Conservation (phyloP, 2,888 invertebrate species). For the Aethes cnicana region DNA sequence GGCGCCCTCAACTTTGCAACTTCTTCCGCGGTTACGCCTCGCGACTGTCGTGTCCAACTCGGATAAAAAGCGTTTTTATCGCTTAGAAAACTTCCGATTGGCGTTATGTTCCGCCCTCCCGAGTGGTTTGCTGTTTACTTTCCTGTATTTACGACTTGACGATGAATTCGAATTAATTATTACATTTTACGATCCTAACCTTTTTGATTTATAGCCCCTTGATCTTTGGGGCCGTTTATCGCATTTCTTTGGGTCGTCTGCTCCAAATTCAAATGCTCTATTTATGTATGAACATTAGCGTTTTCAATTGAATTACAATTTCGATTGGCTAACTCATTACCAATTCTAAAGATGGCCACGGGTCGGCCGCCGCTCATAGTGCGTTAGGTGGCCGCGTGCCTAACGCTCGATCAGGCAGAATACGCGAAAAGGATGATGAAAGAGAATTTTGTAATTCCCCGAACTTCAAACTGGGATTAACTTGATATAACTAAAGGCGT, state of each 20-base stretch:
- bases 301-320: constrained; percentile 27
- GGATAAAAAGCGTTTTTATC: constrained; percentile 24
- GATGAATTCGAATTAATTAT: constrained; percentile 23
- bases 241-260: no score
- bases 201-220: no score
- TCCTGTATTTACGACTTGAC: constrained; percentile 25
- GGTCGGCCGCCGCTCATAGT: constrained; percentile 5
- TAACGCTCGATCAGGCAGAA: no score
- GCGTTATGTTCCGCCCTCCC: constrained; percentile 8
- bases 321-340: constrained; percentile 27
- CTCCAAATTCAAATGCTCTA: neutral
- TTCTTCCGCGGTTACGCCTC: constrained; percentile 1
- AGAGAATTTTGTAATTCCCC: no score
- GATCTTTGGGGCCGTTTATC: no score
- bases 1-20: constrained; percentile 15
- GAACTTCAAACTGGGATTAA: no score
- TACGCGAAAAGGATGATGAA: no score
- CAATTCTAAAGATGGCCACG: constrained; percentile 26
- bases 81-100: constrained; percentile 9
- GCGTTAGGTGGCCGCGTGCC: no score
- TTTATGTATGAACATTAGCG: constrained; percentile 9
- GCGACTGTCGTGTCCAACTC: neutral
- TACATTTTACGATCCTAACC: constrained; percentile 12
- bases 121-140: constrained; percentile 21
- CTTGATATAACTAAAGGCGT: no score